Base-by-base conservation (phyloP, 92 coral and sea anemone species). In the Blastomussa wellsi region DNA sequence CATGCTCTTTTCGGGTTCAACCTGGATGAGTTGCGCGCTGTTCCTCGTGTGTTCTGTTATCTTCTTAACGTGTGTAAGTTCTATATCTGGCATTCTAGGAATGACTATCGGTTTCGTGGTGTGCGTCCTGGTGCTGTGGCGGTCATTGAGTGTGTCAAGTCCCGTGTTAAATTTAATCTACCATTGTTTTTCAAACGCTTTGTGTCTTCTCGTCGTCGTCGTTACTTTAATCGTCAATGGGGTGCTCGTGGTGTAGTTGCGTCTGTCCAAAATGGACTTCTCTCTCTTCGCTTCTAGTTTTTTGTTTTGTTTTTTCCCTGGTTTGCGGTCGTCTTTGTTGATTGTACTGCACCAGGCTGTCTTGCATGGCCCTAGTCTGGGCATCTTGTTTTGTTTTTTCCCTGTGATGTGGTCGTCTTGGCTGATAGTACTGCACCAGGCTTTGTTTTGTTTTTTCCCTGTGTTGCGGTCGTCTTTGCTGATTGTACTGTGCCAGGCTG, bases 61-160 rank as follows among this genome's bases (percentile, higher is more conserved):
- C 15, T 53, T 16, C 52, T 79, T 4, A 36, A 41, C 7, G 53
- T 86, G 5, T 86, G 74, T 29, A 65, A 72, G 26, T 74, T 65
- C 31, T 26, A 37, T 2, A 42, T 87, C 10, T 87, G 90, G 80
- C 79, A 26, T 16, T 26, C 79, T 19, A 48, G 90, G 17, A 80
- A 87, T 31, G 86, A 86, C 31, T 86, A 15, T 36, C 85, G 59
- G 32, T 86, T 86, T 31, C 79, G 85, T 15, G 38, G 19, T 42
- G 42, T 66, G 9, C 74, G 26, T 0, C 89, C 89, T 3, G 70
- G 89, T 2, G 79, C 86, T 22, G 33, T 52, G 14, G 24, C 62
- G 5, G 79, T 75, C 16, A 52, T 71, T 4, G 86, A 52, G 13
- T 1, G 33, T 11, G 79, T 82, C 7, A 41, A 52, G 22, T 14